Conservation (phyloP, 2,888 invertebrate species). For the Macrophya annulata region DNA sequence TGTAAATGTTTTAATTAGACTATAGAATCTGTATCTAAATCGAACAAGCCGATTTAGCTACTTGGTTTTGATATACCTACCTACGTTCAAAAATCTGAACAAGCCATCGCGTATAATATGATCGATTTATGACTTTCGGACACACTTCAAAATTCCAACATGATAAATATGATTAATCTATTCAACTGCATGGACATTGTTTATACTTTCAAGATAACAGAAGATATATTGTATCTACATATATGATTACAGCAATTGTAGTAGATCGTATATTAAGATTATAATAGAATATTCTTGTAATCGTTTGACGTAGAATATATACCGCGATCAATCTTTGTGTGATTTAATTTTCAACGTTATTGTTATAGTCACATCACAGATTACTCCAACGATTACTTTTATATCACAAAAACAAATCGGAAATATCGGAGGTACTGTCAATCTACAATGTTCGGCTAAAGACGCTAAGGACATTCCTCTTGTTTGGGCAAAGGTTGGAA, state of each 20-base stretch:
- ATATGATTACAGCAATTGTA: background rate
- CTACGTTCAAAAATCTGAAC: background rate
- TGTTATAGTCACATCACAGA: constrained; percentile 83
- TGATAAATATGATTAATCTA: background rate
- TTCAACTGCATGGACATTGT: background rate
- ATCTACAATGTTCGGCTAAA: constrained; percentile 93
- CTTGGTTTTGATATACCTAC: background rate
- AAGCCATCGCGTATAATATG: background rate
- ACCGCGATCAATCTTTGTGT: background rate
- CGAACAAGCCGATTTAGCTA: background rate
- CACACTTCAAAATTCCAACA: background rate
- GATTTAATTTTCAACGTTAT: background rate
- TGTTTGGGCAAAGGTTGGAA: constrained; percentile 88
- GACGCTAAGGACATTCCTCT: constrained; percentile 94
- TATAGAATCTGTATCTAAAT: background rate
- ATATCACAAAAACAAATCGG: constrained; percentile 96
- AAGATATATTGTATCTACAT: background rate
- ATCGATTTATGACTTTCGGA: constrained; percentile 15
- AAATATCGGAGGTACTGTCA: constrained; percentile 94
- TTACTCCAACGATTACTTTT: constrained; percentile 94
- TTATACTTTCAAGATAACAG: background rate
- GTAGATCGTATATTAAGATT: background rate
- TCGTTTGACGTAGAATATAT: background rate
- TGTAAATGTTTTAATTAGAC: background rate
- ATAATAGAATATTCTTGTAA: background rate